Evolutionary conservation across 2,888 invertebrate species (phyloP), one percentile per base, ranked within the genome.

Genomic region (Choristoneura rosaceana): DNA sequence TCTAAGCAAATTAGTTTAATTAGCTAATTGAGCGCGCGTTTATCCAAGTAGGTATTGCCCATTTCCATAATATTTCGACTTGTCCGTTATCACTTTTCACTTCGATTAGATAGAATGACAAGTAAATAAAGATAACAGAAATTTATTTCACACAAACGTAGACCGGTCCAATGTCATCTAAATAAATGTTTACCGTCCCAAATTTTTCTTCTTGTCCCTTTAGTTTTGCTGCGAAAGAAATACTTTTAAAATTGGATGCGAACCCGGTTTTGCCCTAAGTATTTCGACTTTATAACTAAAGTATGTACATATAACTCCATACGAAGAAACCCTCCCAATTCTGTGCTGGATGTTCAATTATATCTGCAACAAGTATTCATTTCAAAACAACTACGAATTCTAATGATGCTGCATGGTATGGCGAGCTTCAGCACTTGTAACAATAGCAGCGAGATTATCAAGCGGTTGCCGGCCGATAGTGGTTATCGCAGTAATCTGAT

Each of bases 401-500:
- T 10, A 43, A 38, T 66, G 69, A 66, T 65, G 61, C 60, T 73
- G 73, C n/a, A 61, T 55, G 59, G 8, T 41, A 38, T 25, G 25
- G 25, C 25, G 14, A 25, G 55, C 52, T 55, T 74, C 76, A 71
- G 76, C 76, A 80, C 80, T 76, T 58, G 45, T 71, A 75, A 55
- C 80, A 75, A 79, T 77, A 76, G 81, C 69, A 34, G 43, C 10
- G 79, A 78, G 78, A 77, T 79, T 82, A 85, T 83, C 81, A 82
- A 81, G 77, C 81, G 79, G 78, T 80, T 66, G 75, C 77, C 76
- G 74, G 75, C 76, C 83, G 88, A 88, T 90, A 90, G 82, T 80
- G 73, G 82, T 84, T 90, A 90, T 91, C 90, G 84, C 76, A 71
- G 78, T 89, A 89, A 91, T 92, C 90, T 84, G 87, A 90, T 90